phyloP scores from a whole-genome alignment of 1,140 invertebrate species.

The Tribolium madens region DNA sequence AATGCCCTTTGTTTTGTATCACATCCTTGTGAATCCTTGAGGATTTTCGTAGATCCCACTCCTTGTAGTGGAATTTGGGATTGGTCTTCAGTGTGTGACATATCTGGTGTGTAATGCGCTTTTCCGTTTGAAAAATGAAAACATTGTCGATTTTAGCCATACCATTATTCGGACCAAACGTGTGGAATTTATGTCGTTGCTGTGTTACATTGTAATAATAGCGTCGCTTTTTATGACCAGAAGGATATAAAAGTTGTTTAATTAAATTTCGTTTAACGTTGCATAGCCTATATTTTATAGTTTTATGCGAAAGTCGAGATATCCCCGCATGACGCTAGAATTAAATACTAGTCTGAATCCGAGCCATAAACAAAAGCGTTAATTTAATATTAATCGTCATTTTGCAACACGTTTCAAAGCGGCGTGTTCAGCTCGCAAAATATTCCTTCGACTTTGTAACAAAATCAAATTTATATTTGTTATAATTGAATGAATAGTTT shows the following conservation, averaged over 20 bases:
- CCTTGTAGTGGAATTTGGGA: no score
- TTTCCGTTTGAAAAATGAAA: conserved; percentile 23
- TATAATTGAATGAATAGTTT: conserved; percentile 15
- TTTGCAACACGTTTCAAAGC: conserved; percentile 10
- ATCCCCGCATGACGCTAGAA: conserved; percentile 52
- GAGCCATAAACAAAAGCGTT: conserved; percentile 51
- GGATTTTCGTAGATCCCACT: no score
- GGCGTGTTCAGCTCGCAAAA: neutral
- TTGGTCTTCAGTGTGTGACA: neutral
- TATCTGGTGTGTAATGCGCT: neutral
- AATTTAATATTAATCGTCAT: conserved; percentile 53
- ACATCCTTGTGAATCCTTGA: no score
- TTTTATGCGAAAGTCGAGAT: conserved; percentile 56
- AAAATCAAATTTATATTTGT: conserved; percentile 7
- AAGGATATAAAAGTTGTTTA: conserved; percentile 63
- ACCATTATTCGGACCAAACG: conserved; percentile 52
- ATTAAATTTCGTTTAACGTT: conserved; percentile 64
- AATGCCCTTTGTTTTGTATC: no score
- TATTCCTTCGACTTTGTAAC: conserved; percentile 5
- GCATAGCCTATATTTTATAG: conserved; percentile 62
- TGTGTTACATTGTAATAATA: conserved; percentile 62
- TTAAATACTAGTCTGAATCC: conserved; percentile 50
- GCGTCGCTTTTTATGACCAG: conserved; percentile 60
- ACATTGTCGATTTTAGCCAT: conserved; percentile 36
- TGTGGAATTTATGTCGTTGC: conserved; percentile 59